A percentile compares a stretch with the other conserved stretches of the same genome.
These are phyloP conservation scores for Rhagoletis pomonella DNA, from an alignment of 1,140 invertebrate species.

Conservation along the genomic window DNA sequence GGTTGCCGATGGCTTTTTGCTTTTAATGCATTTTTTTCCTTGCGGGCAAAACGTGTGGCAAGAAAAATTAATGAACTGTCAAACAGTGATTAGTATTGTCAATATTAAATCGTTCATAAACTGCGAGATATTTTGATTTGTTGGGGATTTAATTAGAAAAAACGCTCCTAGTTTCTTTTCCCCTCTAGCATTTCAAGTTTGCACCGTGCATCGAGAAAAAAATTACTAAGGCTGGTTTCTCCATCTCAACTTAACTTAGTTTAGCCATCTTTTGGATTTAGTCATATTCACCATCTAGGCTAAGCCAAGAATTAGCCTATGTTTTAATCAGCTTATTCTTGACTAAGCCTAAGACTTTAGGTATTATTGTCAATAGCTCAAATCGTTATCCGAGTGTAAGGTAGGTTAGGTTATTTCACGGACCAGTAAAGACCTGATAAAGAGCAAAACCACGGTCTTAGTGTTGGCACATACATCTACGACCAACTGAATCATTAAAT, in stretches of 20 bases:
- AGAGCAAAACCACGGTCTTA: too few species aligned
- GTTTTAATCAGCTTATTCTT: too few species aligned
- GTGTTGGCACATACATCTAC: too few species aligned
- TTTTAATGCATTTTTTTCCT: conserved; percentile 34
- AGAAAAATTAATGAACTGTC: conserved; percentile 51
- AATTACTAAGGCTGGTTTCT: neutral
- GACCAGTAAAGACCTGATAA: too few species aligned
- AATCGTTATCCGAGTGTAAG: too few species aligned
- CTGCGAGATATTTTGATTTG: neutral
- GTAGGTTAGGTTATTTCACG: too few species aligned
- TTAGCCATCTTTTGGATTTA: too few species aligned
- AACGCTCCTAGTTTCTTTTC: too few species aligned
- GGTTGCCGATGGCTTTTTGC: neutral
- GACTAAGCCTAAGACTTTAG: neutral
- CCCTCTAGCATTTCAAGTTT: neutral
- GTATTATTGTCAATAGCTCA: neutral
- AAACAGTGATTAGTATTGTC: conserved; percentile 18
- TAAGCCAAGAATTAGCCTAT: too few species aligned
- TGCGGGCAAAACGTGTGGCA: neutral
- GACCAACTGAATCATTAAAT: too few species aligned
- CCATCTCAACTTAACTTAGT: too few species aligned
- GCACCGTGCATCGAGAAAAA: neutral
- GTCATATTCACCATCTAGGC: too few species aligned
- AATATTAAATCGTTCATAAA: conserved; percentile 10
- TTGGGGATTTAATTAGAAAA: neutral